Percentiles rank a stretch among this genome's conserved stretches.
Evolutionary conservation across 2,113 vertebrate genomes (phyloP).

Genomic region (Nyctibius bracteatus): DNA sequence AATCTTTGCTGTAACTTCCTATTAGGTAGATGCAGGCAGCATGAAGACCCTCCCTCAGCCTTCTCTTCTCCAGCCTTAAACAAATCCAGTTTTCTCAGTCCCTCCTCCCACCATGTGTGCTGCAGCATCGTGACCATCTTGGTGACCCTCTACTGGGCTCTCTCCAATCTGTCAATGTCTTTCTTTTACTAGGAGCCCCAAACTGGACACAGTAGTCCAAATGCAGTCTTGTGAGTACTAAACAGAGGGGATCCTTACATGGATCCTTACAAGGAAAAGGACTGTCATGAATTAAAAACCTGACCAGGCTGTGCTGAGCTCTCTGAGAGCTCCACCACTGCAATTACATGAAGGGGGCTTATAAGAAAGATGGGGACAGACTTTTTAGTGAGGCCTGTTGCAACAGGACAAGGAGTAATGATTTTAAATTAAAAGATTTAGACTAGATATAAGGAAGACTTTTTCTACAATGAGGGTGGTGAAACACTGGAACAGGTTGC

Average conservation of each 20-base stretch:
- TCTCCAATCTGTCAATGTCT: background rate
- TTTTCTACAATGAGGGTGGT: background rate
- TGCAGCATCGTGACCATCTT: background rate
- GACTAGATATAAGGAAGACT: background rate
- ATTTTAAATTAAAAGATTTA: background rate
- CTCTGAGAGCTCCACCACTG: background rate
- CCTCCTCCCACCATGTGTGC: background rate
- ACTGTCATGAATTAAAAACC: background rate
- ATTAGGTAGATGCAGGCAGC: background rate
- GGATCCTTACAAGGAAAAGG: background rate
- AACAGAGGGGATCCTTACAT: background rate
- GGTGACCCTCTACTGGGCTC: background rate
- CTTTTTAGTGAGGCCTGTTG: background rate
- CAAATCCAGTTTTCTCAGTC: background rate
- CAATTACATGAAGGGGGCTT: background rate
- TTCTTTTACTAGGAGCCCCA: background rate
- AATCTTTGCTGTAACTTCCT: background rate
- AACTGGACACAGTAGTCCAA: background rate
- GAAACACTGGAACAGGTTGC: background rate
- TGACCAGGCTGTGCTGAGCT: background rate
- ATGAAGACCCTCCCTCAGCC: background rate
- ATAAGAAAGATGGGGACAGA: background rate
- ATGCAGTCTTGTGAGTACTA: background rate
- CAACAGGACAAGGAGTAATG: background rate
- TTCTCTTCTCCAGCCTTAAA: background rate